phyloP scores from a whole-genome alignment of 2,797 vertebrate species.

The Artibeus jamaicensis region DNA sequence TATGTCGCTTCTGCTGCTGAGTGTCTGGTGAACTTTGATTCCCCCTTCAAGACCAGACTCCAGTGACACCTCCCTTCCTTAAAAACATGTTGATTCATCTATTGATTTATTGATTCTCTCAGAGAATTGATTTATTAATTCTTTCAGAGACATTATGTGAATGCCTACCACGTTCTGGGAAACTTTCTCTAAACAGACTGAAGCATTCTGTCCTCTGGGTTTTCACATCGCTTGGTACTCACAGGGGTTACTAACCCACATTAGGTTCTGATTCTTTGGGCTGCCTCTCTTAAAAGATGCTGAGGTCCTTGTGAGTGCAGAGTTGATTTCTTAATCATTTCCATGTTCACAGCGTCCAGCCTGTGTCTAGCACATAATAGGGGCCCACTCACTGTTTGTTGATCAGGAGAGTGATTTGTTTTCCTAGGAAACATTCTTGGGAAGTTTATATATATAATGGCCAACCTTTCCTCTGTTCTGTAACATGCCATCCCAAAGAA shows the following conservation, averaged over 20 bases:
- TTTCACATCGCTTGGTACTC: not conserved
- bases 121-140: not conserved
- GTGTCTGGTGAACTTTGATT: not conserved
- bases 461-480: not conserved
- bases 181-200: not conserved
- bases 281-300: not conserved
- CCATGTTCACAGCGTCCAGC: not conserved
- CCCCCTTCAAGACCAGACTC: not conserved
- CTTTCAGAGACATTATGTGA: not conserved
- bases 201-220: not conserved
- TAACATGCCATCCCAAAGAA: not conserved
- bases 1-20: not conserved
- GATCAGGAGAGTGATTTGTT: not conserved
- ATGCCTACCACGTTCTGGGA: not conserved
- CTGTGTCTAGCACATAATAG: not conserved
- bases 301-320: not conserved
- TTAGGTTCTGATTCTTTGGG: not conserved
- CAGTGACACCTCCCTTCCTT: not conserved
- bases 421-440: not conserved
- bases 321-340: slow-evolving; percentile 21
- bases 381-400: not conserved
- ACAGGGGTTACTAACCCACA: not conserved
- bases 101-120: not conserved
- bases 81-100: not conserved
- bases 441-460: not conserved